Conservation (phyloP, 2,888 invertebrate species). For the Melolontha melolontha region DNA sequence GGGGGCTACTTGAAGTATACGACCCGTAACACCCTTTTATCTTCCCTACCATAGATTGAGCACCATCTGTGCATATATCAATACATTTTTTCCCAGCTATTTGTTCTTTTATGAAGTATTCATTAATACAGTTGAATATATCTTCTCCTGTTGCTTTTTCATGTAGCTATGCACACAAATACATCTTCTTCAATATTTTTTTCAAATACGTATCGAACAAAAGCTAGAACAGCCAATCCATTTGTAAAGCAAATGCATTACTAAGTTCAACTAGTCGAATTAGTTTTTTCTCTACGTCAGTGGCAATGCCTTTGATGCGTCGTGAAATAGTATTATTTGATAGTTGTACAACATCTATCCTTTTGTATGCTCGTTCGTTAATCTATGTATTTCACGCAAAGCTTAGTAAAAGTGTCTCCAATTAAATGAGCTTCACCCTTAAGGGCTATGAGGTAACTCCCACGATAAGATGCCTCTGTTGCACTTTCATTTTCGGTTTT, state of each 20-base stretch:
- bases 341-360: neutral
- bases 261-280: too few species aligned
- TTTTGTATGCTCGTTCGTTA: neutral
- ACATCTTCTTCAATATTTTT: constrained; percentile 1
- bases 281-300: neutral
- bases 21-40: too few species aligned
- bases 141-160: neutral
- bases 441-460: too few species aligned
- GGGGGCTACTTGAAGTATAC: too few species aligned
- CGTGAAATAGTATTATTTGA: constrained; percentile 13
- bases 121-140: constrained; percentile 12
- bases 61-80: neutral
- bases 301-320: neutral
- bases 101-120: neutral
- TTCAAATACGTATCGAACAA: constrained; percentile 1
- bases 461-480: too few species aligned
- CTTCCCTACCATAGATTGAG: too few species aligned
- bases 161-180: neutral
- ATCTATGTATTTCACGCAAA: too few species aligned
- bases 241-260: too few species aligned
- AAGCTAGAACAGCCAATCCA: neutral
- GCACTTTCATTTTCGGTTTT: too few species aligned
- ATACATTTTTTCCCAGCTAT: constrained; percentile 4
- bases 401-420: too few species aligned
- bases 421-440: too few species aligned